These are phyloP conservation scores for Antennarius maculatus DNA, from an alignment of 2,797 vertebrate species.

Conservation along the genomic window DNA sequence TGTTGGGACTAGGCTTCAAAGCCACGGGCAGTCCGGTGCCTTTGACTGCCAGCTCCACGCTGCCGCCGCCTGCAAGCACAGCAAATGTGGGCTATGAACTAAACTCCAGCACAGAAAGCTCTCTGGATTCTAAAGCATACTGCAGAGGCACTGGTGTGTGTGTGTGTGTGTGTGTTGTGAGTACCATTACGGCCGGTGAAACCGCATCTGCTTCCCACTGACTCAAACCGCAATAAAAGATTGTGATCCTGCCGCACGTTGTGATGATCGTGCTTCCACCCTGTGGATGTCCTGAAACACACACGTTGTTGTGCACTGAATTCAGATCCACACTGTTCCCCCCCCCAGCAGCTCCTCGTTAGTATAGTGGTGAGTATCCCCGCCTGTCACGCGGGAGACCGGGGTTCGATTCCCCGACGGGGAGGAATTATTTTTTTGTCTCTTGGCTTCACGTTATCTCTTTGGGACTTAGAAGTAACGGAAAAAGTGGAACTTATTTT, in stretches of 20 bases:
- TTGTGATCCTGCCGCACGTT: slow-evolving; percentile 80
- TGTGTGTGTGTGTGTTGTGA: slow-evolving; percentile 1
- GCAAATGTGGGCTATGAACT: background rate
- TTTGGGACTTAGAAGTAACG: too few relatives aligned
- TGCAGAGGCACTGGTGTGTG: too few relatives aligned
- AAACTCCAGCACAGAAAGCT: background rate
- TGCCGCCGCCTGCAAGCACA: slow-evolving; percentile 65
- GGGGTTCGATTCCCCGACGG: too few relatives aligned
- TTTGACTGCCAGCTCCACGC: slow-evolving; percentile 83
- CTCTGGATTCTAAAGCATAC: too few relatives aligned
- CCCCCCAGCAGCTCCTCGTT: too few relatives aligned
- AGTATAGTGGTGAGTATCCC: too few relatives aligned
- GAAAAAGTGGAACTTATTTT: background rate
- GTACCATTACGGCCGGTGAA: slow-evolving; percentile 80
- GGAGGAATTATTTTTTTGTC: slow-evolving; percentile 10
- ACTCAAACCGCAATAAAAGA: slow-evolving; percentile 87
- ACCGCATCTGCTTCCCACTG: slow-evolving; percentile 76
- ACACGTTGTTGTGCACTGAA: too few relatives aligned
- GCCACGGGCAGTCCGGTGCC: slow-evolving; percentile 85
- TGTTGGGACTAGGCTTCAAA: slow-evolving; percentile 77
- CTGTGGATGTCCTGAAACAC: background rate
- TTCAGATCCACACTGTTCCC: too few relatives aligned
- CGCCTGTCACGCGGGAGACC: too few relatives aligned
- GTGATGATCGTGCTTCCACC: background rate
- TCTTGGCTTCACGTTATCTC: background rate